Evolutionary conservation across 2,113 vertebrate genomes (phyloP).

Genomic region (Oreocharis arfaki): DNA sequence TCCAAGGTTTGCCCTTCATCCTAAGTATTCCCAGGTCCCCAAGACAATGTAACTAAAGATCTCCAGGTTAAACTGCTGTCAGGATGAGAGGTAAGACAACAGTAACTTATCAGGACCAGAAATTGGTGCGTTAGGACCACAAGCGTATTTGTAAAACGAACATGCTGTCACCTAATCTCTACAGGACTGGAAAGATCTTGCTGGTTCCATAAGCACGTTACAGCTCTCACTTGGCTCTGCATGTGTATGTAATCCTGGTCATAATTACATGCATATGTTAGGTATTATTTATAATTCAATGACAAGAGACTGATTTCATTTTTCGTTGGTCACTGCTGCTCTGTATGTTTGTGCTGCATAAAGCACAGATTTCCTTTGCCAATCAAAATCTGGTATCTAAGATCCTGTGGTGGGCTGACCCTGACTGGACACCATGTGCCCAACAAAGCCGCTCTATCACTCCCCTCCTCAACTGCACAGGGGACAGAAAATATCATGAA

Average conservation of each 20-base stretch:
- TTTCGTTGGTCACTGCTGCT: neutral
- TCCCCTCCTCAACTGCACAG: neutral
- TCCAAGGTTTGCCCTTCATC: neutral
- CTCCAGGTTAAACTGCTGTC: neutral
- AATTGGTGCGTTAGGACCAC: neutral
- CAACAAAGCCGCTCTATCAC: neutral
- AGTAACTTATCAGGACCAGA: neutral
- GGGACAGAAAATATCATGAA: neutral
- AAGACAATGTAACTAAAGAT: neutral
- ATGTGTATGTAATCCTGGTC: neutral
- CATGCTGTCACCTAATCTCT: neutral
- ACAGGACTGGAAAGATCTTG: neutral
- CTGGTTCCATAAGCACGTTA: neutral
- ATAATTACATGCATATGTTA: conserved; percentile 5
- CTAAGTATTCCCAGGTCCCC: neutral
- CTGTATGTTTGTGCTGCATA: neutral
- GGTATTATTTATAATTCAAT: conserved; percentile 4
- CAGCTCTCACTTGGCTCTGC: neutral
- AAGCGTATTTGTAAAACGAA: neutral
- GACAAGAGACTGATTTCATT: neutral
- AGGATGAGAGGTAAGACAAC: neutral
- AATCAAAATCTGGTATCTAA: neutral
- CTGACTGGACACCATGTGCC: neutral
- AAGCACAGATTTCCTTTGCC: neutral
- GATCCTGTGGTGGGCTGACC: neutral